A percentile compares a stretch with the other conserved stretches of the same genome.
Conservation (phyloP, 2,113 vertebrate species). For the Solenodon paradoxus region DNA sequence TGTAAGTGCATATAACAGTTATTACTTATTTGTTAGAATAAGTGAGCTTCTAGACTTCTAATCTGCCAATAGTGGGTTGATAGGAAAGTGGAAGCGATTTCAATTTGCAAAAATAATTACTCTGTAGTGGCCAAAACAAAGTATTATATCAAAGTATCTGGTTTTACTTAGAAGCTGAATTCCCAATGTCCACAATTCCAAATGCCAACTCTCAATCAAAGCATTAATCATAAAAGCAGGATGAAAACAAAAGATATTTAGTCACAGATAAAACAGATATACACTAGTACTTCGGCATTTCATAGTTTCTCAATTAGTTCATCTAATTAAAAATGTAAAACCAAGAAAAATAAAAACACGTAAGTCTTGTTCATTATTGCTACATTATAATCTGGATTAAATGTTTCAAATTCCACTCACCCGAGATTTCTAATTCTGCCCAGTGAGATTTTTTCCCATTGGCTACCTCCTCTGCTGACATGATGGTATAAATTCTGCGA, state of each 20-base stretch:
- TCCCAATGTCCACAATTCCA: constrained; percentile 22
- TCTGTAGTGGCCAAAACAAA: neutral
- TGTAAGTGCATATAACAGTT: neutral
- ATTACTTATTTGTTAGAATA: neutral
- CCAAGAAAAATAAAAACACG: neutral
- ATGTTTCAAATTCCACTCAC: constrained; percentile 83
- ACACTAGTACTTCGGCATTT: neutral
- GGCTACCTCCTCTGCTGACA: constrained; percentile 97
- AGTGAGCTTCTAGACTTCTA: neutral
- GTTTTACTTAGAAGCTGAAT: constrained; percentile 44
- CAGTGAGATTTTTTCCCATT: constrained; percentile 98
- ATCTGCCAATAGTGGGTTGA: neutral
- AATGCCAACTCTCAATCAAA: neutral
- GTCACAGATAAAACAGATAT: neutral
- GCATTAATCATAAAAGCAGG: neutral
- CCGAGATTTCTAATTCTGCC: constrained; percentile 98
- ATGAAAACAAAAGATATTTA: constrained; percentile 10
- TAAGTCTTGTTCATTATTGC: neutral
- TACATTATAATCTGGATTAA: constrained; percentile 4
- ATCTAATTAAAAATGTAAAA: constrained; percentile 26
- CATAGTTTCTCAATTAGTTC: neutral
- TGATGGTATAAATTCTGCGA: constrained; percentile 99
- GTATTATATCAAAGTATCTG: neutral
- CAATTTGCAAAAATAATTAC: constrained; percentile 31
- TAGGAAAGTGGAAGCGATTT: neutral